A percentile compares a stretch with the other conserved stretches of the same genome.
Conservation (phyloP, 2,113 vertebrate species). For the Salvelinus sp. region DNA sequence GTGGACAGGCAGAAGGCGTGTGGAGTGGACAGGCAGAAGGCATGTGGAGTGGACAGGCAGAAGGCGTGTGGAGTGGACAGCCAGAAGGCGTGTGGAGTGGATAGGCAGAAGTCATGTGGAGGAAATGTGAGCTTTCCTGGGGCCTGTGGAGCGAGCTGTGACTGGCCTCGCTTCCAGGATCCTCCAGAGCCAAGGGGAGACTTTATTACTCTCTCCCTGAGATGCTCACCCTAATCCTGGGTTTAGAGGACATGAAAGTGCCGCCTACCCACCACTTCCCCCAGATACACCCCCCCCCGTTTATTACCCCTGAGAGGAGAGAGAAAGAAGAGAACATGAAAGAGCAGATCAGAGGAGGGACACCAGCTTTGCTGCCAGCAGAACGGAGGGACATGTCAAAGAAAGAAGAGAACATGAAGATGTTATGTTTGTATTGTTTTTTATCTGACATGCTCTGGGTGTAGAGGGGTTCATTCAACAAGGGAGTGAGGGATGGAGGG, state of each 20-base stretch:
- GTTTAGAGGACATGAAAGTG: constrained; percentile 67
- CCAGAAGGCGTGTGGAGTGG: constrained; percentile 31
- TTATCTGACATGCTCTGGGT: constrained; percentile 19
- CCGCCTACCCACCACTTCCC: constrained; percentile 51
- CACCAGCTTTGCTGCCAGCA: constrained; percentile 36
- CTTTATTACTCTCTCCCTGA: constrained; percentile 59
- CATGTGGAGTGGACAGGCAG: constrained; percentile 17
- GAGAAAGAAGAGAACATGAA: constrained; percentile 62
- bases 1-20: too few species aligned
- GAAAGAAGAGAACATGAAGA: constrained; percentile 18
- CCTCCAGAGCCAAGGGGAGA: constrained; percentile 49
- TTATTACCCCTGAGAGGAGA: constrained; percentile 61
- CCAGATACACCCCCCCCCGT: constrained; percentile 43
- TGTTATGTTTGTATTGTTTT: constrained; percentile 49
- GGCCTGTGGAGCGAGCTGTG: constrained; percentile 47
- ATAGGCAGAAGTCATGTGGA: constrained; percentile 22
- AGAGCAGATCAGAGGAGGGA: constrained; percentile 56
- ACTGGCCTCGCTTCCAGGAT: constrained; percentile 55
- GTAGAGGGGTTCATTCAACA: constrained; percentile 50
- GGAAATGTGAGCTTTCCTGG: constrained; percentile 63
- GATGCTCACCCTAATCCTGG: constrained; percentile 61
- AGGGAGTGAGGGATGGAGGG: neutral
- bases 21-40: too few species aligned
- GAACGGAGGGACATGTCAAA: constrained; percentile 56
- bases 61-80: constrained; percentile 30